Evolutionary conservation across 2,888 invertebrate species (phyloP), one percentile per base, ranked within the genome.

Genomic region (Drosophila infuscata): DNA sequence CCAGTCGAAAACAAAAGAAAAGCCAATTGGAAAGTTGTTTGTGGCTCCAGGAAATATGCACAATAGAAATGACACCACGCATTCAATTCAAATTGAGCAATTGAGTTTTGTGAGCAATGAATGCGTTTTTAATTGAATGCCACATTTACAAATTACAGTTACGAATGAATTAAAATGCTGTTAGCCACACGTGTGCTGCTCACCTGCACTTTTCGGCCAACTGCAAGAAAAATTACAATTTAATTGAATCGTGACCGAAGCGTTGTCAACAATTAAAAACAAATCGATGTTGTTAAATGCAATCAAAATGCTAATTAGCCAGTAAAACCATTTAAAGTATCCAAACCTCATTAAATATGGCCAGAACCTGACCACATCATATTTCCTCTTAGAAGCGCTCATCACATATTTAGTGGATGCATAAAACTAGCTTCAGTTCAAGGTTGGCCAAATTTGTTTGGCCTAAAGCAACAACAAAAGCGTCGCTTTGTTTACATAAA

Each of bases 281-380:
- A 38, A 64, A 63, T 58, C 48, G 32, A 33, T 68, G 62, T 76
- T 63, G 52, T 59, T 53, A 54, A 58, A 69, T 75, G 75, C 76
- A 88, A 85, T 83, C 74, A 82, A 64, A 59, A 85, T 88, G 86
- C 73, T 80, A 85, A 85, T 86, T 86, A 74, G 51, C 62, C 59
- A 82, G 85, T 88, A 81, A 85, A 72, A 54, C 49, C 64, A 46
- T 12, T 41, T 36, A 11, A 36, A 33, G n/a, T 36, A n/a, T 15
- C 7, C 29, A 58, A 36, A 35, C 25, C 35, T 58, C 69, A 70
- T 69, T 69, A 68, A 60, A 43, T n/a, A 59, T 20, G 33, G 33
- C 38, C 53, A 69, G 60, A 70, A 60, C 25, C 33, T 32, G 46
- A 43, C 29, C 20, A 58, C 62, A 73, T 73, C 52, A 67, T 68